Base-by-base conservation (phyloP, 1,140 invertebrate genomes). In the Thereuonema tuberculata region DNA sequence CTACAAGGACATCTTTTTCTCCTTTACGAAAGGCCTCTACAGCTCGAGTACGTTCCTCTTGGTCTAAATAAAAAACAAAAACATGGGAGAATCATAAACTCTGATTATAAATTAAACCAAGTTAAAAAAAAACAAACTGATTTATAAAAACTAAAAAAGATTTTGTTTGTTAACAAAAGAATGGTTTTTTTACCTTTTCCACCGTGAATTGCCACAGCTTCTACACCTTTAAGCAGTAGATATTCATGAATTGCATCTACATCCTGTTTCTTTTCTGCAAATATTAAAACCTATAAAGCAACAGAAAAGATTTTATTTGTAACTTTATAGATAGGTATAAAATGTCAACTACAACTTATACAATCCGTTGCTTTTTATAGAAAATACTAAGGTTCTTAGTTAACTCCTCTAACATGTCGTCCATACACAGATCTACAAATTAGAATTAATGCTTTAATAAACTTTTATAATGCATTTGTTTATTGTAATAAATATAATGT, bases 161-260 rank as follows among this genome's bases (percentile, higher is more conserved):
- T n/a, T n/a, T n/a, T n/a, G n/a, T n/a, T n/a, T n/a, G n/a, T n/a
- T n/a, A n/a, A n/a, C n/a, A n/a, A n/a, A n/a, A n/a, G n/a, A n/a
- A 17, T 37, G 31, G 17, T 50, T 12, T 50, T 12, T 21, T 59
- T 72, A 85, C 85, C 85, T 82, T 98, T 98, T 37, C 94, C 94
- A 60, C 95, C 96, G 70, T 99, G 96, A 69, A 98, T 98, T 1
- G 95, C 94, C 1, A 98, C 95, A 20, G 93, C 96, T 75, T 98
- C 93, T 23, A 83, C 78, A 28, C 80, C 94, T 77, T 98, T 98
- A 0, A 98, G 71, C 15, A 99, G 75, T 47, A 99, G 73, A 78
- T 98, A 99, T 73, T 99, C 95, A 69, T 98, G 94, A 69, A 99
- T 98, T 2, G 90, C 89, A 74, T 99, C 97, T 0, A 99, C 97